Base-by-base conservation (phyloP, 2,797 vertebrate genomes). In the Myotis findleyi region DNA sequence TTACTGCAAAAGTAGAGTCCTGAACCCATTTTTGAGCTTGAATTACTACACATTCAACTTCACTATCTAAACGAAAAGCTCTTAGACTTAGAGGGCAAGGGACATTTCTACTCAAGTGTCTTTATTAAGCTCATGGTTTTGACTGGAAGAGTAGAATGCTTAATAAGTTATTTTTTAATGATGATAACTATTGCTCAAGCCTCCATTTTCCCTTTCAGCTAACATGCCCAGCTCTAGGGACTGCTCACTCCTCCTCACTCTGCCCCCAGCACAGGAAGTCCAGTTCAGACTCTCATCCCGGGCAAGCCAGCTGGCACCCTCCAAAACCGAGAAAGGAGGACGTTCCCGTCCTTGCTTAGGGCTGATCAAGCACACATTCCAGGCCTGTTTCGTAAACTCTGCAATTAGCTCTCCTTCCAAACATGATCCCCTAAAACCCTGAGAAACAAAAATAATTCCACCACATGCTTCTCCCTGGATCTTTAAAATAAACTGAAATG, bases 391-490 rank as follows among this genome's bases (percentile, higher is more conserved):
- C 86, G 55, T 96, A 97, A 97, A 97, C 92, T 96, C 94, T 97
- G 79, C 90, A 96, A 96, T 96, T 97, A 97, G 93, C 86, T 93
- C 95, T 96, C 94, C 88, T 97, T 95, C 96, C 86, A 97, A 94
- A 97, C 76, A 96, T 93, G 95, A 97, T 93, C 93, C 90, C 91
- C 79, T 96, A 97, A 95, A 96, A 96, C 80, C 81, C 89, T 0
- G 41, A 95, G 94, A 95, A 96, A 97, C 75, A 96, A 96, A 96
- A 96, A 94, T 93, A 95, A 96, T 96, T 73, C 88, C 4, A 85
- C 86, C 68, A 71, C 84, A 92, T 84, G 73, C 62, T 87, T 96
- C 76, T 94, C 68, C 84, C 66, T 83, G 68, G 25, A 36, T 87
- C 92, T 96, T 93, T 91, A 96, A 92, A 95, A 81, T 80, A 88